Evolutionary conservation across 2,113 vertebrate species (phyloP), one percentile per base, ranked within the genome.

Genomic region (Pyxicephalus adspersus): DNA sequence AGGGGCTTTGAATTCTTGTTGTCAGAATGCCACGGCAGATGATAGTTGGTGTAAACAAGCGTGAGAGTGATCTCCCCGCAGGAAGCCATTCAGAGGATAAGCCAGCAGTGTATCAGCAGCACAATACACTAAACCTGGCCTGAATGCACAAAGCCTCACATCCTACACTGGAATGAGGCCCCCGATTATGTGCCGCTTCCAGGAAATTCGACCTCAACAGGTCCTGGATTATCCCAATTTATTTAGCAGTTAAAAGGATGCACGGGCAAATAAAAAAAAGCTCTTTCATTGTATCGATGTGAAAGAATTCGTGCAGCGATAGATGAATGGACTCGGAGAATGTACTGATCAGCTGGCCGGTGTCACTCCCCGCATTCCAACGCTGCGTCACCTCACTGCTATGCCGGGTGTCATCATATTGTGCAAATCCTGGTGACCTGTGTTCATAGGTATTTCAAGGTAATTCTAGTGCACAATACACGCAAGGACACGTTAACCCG

Each of bases 171-270:
- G 74, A 61, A 63, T 63, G 57, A 76, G 20, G 31, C 73, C 16
- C 23, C 54, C 19, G 28, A 79, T 79, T 79, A 65, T 79, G 20
- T 50, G 77, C 23, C 17, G 64, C 52, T 79, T 79, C 77, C 77
- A 79, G 77, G 77, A 61, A 70, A 70, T 79, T 79, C 77, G 45
- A 79, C 16, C 60, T 79, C 58, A 79, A 68, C 64, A 58, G 1
- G 13, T 22, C 55, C 26, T 60, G 55, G 66, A 79, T 45, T 51
- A 78, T 67, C 64, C 57, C 57, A 52, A 67, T 78, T 78, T 66
- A 67, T 70, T 26, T 23, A 51, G 77, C 20, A n/a, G 28, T 25
- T 67, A 15, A n/a, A 52, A 26, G 61, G 25, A 52, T 64, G 60
- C 19, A 51, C 4, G 8, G 38, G 8, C 8, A 45, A 45, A 45